Base-by-base conservation (phyloP, 1,140 invertebrate genomes). In the Papilio machaon region DNA sequence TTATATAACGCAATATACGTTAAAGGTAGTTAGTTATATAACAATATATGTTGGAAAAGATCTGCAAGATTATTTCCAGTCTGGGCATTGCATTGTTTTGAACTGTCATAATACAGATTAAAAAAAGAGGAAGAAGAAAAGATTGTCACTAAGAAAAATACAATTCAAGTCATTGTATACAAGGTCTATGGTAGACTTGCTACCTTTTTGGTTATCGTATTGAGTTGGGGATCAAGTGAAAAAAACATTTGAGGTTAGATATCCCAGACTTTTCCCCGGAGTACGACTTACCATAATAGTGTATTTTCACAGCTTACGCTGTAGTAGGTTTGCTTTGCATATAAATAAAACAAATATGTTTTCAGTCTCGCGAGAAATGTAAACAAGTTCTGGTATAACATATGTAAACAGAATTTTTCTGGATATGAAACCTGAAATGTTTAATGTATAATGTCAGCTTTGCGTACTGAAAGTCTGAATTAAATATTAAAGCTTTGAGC, bases 291-390 rank as follows among this genome's bases (percentile, higher is more conserved):
- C 64, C 64, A 70, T 70, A 70, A 70, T 70, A 70, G 64, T 70
- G 64, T 70, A 35, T 70, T 67, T 67, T 70, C 64, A 70, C 30
- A 70, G 64, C 64, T 70, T 70, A 70, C 13, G 10, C 13, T 70
- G 64, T 70, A 70, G 64, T 70, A 70, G 13, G 64, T 70, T 70
- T 70, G 64, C 64, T 70, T 70, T 70, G 64, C 64, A 70, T 70
- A 70, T 70, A 70, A 70, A 70, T 70, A 70, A 70, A 70, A 70
- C 64, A 70, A 70, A 70, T 70, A 70, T 70, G 64, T 38, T 70
- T 64, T 70, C 64, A 70, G 64, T 35, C 64, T 30, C 64, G 30
- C 64, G 64, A 70, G 64, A 70, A 35, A 70, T 35, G 64, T 67
- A 67, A 67, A 67, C 64, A 67, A 67, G 64, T 67, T 67, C 64